Base-by-base conservation (phyloP, 2,797 vertebrate species). In the Hemibagrus guttatus region DNA sequence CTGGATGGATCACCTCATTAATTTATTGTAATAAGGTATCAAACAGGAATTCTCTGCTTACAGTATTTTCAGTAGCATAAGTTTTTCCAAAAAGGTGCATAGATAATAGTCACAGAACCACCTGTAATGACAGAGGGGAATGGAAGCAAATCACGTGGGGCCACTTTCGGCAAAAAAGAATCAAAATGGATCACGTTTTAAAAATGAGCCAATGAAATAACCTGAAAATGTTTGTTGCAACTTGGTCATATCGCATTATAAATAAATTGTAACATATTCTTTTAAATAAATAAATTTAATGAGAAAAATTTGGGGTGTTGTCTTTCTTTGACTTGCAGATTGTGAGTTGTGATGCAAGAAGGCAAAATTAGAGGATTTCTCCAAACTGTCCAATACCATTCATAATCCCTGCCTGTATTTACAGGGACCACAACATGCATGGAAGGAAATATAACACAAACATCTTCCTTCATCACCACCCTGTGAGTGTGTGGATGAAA, bases 241-340 rank as follows among this genome's bases (percentile, higher is more conserved):
- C 96, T 86, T 93, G 95, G 95, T 96, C 87, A 88, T 83, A 87
- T 95, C 96, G 95, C 97, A 96, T 97, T 97, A 97, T 96, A 97
- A 85, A 97, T 96, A 97, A 97, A 97, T 96, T 97, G 97, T 97
- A 98, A 97, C 96, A 97, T 98, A 98, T 97, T 97, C 96, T 98
- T 98, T 98, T 98, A 97, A 97, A 98, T 98, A 98, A 98, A 98
- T 95, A 83, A 89, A 96, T 97, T 97, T 98, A 97, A 97, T 97
- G 96, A 96, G 94, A 94, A 96, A 95, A 93, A 81, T n/a, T 42
- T 59, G 11, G 28, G 9, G 19, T 84, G 35, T 79, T 74, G 2
- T 3, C 16, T 63, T 76, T 79, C 17, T 35, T 80, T 59, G 56
- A 59, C 5, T 52, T 39, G 7, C 17, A 19, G 49, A 19, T 31